phyloP scores from a whole-genome alignment of 2,113 vertebrate genomes.

The Suricata suricatta region DNA sequence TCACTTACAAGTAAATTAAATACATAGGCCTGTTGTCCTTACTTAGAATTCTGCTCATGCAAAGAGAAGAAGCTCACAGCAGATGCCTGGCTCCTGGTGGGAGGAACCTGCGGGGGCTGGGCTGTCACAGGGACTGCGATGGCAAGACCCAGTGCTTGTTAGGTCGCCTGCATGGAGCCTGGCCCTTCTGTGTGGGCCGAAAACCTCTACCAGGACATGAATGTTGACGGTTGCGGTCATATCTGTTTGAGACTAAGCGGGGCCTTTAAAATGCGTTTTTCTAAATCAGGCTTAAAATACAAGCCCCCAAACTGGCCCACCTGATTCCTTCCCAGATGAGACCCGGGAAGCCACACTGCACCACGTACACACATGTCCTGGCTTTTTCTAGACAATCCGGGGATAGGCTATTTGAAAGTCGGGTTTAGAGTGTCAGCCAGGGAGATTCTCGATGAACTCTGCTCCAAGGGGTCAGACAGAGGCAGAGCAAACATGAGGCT shows the following conservation, averaged over 20 bases:
- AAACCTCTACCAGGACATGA: background rate
- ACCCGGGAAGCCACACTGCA: background rate
- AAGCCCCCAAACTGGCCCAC: background rate
- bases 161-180: background rate
- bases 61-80: background rate
- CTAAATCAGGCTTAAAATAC: constrained; percentile 52
- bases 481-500: background rate
- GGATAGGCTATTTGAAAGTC: background rate
- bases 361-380: background rate
- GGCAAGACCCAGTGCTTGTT: background rate
- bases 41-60: constrained; percentile 17
- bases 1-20: constrained; percentile 64
- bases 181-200: background rate
- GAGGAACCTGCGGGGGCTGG: background rate
- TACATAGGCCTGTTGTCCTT: constrained; percentile 30
- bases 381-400: constrained; percentile 5
- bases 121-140: background rate
- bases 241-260: background rate
- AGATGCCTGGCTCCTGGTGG: background rate
- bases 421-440: background rate
- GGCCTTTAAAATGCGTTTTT: constrained; percentile 37
- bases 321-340: constrained; percentile 32
- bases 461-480: constrained; percentile 12
- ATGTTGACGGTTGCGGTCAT: background rate
- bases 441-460: background rate